Evolutionary conservation across 2,888 invertebrate species (phyloP).

Genomic region (Tinea pellionella): DNA sequence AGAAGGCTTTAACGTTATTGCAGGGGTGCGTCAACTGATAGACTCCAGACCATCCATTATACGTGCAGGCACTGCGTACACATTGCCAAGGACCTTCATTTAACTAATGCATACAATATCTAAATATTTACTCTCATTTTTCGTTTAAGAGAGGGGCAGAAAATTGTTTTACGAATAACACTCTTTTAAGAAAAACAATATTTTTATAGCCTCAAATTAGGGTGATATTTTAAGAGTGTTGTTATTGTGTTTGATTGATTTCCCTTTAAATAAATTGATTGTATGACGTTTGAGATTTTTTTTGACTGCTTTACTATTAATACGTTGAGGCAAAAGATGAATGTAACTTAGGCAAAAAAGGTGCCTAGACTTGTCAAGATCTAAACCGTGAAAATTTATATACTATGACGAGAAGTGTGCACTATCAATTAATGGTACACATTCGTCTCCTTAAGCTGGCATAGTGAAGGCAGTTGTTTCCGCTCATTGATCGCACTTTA

Average conservation of each 20-base stretch:
- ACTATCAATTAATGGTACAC: too few relatives aligned
- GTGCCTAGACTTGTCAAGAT: too few relatives aligned
- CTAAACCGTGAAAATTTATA: too few relatives aligned
- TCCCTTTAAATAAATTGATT: too few relatives aligned
- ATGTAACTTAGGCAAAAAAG: too few relatives aligned
- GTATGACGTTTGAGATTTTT: too few relatives aligned
- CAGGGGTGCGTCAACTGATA: constrained; percentile 63
- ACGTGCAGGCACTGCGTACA: constrained; percentile 30
- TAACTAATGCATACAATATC: constrained; percentile 67
- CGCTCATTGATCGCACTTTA: too few relatives aligned
- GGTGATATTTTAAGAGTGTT: neutral
- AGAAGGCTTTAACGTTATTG: constrained; percentile 28
- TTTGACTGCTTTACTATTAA: too few relatives aligned
- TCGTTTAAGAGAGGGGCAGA: constrained; percentile 32
- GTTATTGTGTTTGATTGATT: neutral
- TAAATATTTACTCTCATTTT: constrained; percentile 67
- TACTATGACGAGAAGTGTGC: too few relatives aligned
- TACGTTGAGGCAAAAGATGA: too few relatives aligned
- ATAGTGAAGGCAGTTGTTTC: too few relatives aligned
- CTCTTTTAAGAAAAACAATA: neutral
- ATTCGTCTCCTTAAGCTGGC: too few relatives aligned
- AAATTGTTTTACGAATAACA: neutral
- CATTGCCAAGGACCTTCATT: constrained; percentile 56
- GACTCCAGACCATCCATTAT: constrained; percentile 56
- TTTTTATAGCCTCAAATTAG: neutral